These are phyloP conservation scores for Sacculina carcini DNA, from an alignment of 2,888 invertebrate species.

Conservation along the genomic window DNA sequence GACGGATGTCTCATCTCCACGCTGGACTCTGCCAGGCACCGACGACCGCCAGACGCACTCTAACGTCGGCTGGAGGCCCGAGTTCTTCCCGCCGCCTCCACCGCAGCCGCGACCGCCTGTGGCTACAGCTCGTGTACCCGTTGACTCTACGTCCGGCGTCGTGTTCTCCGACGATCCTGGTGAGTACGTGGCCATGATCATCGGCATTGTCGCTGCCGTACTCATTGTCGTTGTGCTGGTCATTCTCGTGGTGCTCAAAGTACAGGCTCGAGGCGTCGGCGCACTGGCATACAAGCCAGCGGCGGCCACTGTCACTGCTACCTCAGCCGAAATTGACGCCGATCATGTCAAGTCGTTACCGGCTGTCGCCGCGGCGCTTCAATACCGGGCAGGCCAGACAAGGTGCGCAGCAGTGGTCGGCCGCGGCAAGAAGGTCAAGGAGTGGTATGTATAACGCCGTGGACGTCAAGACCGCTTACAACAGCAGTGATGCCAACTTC, in stretches of 20 bases:
- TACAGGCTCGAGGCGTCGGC: slow-evolving; percentile 56
- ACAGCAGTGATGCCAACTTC: too few species aligned
- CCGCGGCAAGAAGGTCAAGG: slow-evolving; percentile 79
- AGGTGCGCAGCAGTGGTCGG: too few species aligned
- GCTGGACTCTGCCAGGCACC: too few species aligned
- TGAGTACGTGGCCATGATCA: slow-evolving; percentile 27
- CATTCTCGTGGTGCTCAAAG: slow-evolving; percentile 65
- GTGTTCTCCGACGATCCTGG: slow-evolving; percentile 18
- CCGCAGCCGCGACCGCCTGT: slow-evolving; percentile 10
- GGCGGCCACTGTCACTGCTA: too few species aligned
- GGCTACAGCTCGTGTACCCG: slow-evolving; percentile 14
- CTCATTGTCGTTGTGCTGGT: slow-evolving; percentile 70
- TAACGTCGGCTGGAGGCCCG: slow-evolving; percentile 14
- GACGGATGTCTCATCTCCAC: too few species aligned
- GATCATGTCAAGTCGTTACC: too few species aligned
- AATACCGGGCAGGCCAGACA: slow-evolving; percentile 27
- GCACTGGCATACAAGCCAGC: too few species aligned
- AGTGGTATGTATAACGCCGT: slow-evolving; percentile 95
- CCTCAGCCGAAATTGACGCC: slow-evolving; percentile 11
- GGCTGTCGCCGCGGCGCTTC: slow-evolving; percentile 23
- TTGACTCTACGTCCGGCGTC: slow-evolving; percentile 18
- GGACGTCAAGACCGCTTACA: too few species aligned
- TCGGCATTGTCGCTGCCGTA: slow-evolving; percentile 69
- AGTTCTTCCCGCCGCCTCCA: slow-evolving; percentile 15
- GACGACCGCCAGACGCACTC: slow-evolving; percentile 16